Conservation (phyloP, 2,113 vertebrate genomes). For the Carassius gibelio region DNA sequence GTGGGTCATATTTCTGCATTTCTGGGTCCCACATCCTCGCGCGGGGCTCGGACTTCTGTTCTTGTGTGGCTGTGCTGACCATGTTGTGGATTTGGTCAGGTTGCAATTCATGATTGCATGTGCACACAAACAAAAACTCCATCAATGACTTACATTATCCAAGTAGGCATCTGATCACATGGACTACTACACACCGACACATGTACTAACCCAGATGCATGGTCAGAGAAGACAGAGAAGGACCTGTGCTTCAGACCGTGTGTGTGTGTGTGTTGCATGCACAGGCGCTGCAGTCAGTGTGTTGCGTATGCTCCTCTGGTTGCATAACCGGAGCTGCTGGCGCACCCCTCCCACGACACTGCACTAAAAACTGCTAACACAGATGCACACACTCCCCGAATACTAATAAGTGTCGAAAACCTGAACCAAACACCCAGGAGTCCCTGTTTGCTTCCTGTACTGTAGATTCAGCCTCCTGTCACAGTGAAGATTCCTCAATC, state of each 20-base stretch:
- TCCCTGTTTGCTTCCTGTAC: background rate
- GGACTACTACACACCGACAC: slow-evolving; percentile 14
- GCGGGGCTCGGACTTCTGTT: background rate
- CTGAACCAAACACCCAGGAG: slow-evolving; percentile 1
- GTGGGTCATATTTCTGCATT: background rate
- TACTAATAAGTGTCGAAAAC: slow-evolving; percentile 19
- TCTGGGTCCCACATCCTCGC: slow-evolving; percentile 1
- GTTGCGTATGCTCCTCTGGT: slow-evolving; percentile 67
- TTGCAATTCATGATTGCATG: slow-evolving; percentile 22
- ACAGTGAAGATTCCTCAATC: slow-evolving; percentile 24
- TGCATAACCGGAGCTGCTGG: slow-evolving; percentile 73
- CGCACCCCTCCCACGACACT: slow-evolving; percentile 67
- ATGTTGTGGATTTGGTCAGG: background rate
- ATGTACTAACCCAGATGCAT: background rate
- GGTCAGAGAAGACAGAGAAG: background rate
- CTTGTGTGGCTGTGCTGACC: background rate
- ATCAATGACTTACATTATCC: slow-evolving; percentile 32
- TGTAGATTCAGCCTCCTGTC: slow-evolving; percentile 24
- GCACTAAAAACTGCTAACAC: slow-evolving; percentile 47
- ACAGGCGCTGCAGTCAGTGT: slow-evolving; percentile 63
- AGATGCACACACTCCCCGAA: slow-evolving; percentile 40
- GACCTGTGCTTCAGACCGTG: slow-evolving; percentile 3
- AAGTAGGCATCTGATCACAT: slow-evolving; percentile 21
- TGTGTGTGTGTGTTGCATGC: slow-evolving; percentile 48
- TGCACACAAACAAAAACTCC: slow-evolving; percentile 8